These are phyloP conservation scores for Tanaodytes sp. DNA, from an alignment of 2,888 invertebrate genomes.

Conservation along the genomic window DNA sequence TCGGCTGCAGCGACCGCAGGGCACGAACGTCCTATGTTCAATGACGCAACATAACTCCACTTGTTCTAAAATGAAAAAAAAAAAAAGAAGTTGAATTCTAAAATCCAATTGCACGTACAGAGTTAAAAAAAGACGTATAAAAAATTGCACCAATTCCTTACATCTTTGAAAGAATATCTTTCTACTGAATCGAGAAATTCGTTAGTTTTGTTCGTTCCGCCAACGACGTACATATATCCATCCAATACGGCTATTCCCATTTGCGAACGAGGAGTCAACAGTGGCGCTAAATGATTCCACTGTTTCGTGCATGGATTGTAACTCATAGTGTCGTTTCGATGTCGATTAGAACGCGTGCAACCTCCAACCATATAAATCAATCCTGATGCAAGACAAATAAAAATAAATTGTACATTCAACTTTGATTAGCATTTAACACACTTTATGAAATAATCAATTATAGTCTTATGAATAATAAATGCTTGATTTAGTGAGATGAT, in stretches of 20 bases:
- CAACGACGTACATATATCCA: constrained; percentile 88
- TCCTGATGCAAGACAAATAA: constrained; percentile 75
- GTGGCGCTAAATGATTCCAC: constrained; percentile 84
- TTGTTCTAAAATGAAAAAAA: constrained; percentile 75
- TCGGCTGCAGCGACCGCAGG: constrained; percentile 90
- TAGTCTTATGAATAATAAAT: too few relatives aligned
- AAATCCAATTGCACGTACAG: not conserved
- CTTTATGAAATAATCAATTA: too few relatives aligned
- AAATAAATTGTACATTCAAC: too few relatives aligned
- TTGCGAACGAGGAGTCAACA: constrained; percentile 88
- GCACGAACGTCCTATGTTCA: constrained; percentile 84
- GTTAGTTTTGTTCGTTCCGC: constrained; percentile 87
- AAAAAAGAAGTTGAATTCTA: too few relatives aligned
- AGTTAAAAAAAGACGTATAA: not conserved
- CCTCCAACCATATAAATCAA: constrained; percentile 94
- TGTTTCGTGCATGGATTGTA: constrained; percentile 87
- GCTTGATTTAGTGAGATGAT: too few relatives aligned
- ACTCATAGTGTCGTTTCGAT: constrained; percentile 85
- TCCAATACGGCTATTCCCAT: constrained; percentile 91
- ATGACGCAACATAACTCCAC: constrained; percentile 84
- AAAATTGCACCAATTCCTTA: too few relatives aligned
- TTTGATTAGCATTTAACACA: too few relatives aligned
- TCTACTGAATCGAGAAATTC: constrained; percentile 88
- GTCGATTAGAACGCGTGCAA: constrained; percentile 85
- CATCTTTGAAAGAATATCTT: constrained; percentile 85